Evolutionary conservation across 2,888 invertebrate genomes (phyloP).

Genomic region (Lasius platythorax): DNA sequence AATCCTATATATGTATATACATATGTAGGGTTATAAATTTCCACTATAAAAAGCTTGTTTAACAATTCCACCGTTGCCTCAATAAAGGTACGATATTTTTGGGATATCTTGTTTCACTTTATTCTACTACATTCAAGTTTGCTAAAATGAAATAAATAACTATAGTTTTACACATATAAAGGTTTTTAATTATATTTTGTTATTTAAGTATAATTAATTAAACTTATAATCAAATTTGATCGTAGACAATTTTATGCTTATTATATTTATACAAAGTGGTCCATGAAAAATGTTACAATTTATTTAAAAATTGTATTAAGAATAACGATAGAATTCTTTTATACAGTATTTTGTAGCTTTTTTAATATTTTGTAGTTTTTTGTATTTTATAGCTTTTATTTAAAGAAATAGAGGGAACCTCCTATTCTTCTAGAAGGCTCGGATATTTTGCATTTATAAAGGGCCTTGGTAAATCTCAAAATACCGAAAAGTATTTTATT

Average conservation of each 20-base stretch:
- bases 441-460: neutral
- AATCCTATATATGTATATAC: conserved; percentile 4
- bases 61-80: conserved; percentile 67
- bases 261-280: neutral
- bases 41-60: conserved; percentile 69
- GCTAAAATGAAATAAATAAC: neutral
- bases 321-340: neutral
- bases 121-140: neutral
- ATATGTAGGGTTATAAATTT: conserved; percentile 47
- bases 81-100: conserved; percentile 78
- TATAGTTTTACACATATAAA: neutral
- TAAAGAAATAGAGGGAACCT: neutral
- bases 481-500: neutral
- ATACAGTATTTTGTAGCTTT: neutral
- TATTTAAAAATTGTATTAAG: neutral
- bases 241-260: neutral
- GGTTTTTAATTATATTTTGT: neutral
- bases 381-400: neutral
- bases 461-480: neutral
- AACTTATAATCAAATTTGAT: neutral
- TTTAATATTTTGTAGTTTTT: too few species aligned
- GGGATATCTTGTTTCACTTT: conserved; percentile 40
- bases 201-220: neutral
- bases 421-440: neutral
- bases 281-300: neutral